Percentiles rank a stretch among this genome's conserved stretches.
Conservation (phyloP, 2,888 invertebrate species). For the Stramonita haemastoma region DNA sequence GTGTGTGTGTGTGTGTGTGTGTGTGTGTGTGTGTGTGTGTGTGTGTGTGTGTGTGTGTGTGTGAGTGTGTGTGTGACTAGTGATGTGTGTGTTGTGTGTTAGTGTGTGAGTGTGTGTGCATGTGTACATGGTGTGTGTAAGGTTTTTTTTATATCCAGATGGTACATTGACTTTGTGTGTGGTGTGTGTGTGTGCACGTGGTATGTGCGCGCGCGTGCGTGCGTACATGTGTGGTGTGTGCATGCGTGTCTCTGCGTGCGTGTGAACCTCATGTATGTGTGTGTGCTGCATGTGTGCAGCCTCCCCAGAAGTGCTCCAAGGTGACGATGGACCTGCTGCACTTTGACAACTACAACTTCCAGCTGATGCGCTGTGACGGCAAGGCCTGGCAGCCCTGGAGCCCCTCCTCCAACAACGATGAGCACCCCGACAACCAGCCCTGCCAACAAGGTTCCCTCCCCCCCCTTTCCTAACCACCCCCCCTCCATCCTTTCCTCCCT, state of each 20-base stretch:
- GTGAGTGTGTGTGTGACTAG: neutral
- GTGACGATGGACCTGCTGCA: conserved; percentile 72
- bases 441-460: conserved; percentile 64
- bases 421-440: conserved; percentile 56
- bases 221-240: neutral
- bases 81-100: too few relatives aligned
- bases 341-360: conserved; percentile 68
- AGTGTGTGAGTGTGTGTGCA: too few relatives aligned
- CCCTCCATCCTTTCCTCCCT: too few relatives aligned
- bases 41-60: neutral
- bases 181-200: neutral
- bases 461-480: too few relatives aligned
- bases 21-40: too few relatives aligned
- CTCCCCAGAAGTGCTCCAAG: conserved; percentile 67
- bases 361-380: conserved; percentile 74
- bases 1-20: neutral
- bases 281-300: conserved; percentile 49
- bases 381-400: conserved; percentile 70
- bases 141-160: too few relatives aligned
- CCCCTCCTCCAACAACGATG: conserved; percentile 61
- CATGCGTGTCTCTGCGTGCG: neutral
- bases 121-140: too few relatives aligned
- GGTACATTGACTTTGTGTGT: too few relatives aligned
- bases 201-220: neutral
- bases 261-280: neutral